These are phyloP conservation scores for Paralichthys olivaceus DNA, from an alignment of 2,113 vertebrate species.

Conservation along the genomic window DNA sequence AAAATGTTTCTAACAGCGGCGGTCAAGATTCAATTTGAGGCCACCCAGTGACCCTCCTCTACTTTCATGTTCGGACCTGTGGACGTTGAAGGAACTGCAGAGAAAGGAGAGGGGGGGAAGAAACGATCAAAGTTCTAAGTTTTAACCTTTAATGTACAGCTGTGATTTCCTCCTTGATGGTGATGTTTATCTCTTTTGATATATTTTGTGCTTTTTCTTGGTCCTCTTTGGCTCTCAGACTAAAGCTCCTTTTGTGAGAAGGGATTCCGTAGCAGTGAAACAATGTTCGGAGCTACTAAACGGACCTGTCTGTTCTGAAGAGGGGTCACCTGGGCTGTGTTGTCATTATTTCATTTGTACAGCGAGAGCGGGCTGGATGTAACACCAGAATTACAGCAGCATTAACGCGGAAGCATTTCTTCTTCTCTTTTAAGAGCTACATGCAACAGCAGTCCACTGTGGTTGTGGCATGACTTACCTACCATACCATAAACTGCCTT, in stretches of 20 bases:
- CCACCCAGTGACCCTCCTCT: constrained; percentile 49
- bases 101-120: constrained; percentile 24
- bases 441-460: constrained; percentile 59
- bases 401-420: constrained; percentile 47
- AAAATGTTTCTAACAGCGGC: constrained; percentile 62
- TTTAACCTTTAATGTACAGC: constrained; percentile 82
- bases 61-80: constrained; percentile 59
- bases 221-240: constrained; percentile 68
- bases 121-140: constrained; percentile 64
- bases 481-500: constrained; percentile 79
- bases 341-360: constrained; percentile 53
- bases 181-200: constrained; percentile 76
- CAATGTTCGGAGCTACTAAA: constrained; percentile 58
- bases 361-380: constrained; percentile 33
- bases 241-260: constrained; percentile 58
- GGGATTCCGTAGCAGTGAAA: constrained; percentile 67
- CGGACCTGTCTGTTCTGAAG: constrained; percentile 44
- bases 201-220: constrained; percentile 71
- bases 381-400: constrained; percentile 45
- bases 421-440: constrained; percentile 48
- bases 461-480: constrained; percentile 66
- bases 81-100: constrained; percentile 49
- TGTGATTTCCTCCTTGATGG: constrained; percentile 73
- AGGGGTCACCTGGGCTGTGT: constrained; percentile 55
- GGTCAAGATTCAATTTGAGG: constrained; percentile 60